These are phyloP conservation scores for Nebria salina DNA, from an alignment of 2,888 invertebrate genomes.

Conservation along the genomic window DNA sequence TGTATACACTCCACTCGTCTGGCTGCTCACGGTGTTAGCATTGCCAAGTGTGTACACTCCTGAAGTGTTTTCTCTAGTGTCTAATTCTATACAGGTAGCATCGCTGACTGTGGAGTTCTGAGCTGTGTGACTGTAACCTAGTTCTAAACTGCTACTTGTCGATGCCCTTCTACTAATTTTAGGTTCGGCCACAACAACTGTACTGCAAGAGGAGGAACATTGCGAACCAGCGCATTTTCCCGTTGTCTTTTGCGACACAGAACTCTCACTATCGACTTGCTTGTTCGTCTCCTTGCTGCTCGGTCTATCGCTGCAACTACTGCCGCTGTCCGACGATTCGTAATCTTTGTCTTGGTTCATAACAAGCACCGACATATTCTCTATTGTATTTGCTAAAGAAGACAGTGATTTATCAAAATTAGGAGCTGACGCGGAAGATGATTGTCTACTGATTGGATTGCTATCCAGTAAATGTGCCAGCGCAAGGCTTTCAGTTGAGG, in stretches of 20 bases:
- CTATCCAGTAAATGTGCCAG: conserved; percentile 79
- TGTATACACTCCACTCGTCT: conserved; percentile 87
- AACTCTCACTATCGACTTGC: conserved; percentile 68
- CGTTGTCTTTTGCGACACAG: conserved; percentile 63
- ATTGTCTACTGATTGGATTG: conserved; percentile 68
- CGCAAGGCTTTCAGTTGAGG: conserved; percentile 85
- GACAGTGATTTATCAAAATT: conserved; percentile 47
- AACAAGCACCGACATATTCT: conserved; percentile 44
- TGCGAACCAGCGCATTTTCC: conserved; percentile 80
- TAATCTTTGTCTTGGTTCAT: conserved; percentile 41
- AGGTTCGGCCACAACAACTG: conserved; percentile 77
- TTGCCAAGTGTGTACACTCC: conserved; percentile 70
- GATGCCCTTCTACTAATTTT: conserved; percentile 71
- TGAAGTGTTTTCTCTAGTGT: conserved; percentile 67
- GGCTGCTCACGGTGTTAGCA: conserved; percentile 74
- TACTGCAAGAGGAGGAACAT: conserved; percentile 87
- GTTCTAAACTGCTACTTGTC: conserved; percentile 82
- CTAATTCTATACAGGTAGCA: conserved; percentile 74
- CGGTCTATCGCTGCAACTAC: conserved; percentile 48
- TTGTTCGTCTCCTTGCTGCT: conserved; percentile 57
- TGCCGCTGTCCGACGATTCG: conserved; percentile 44
- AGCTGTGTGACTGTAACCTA: conserved; percentile 87
- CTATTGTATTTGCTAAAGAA: conserved; percentile 47
- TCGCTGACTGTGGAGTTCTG: conserved; percentile 85
- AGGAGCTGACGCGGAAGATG: conserved; percentile 64